Base-by-base conservation (phyloP, 30 jellyfish, hydroid and myxozoan genomes). In the Rhopilema esculentum region DNA sequence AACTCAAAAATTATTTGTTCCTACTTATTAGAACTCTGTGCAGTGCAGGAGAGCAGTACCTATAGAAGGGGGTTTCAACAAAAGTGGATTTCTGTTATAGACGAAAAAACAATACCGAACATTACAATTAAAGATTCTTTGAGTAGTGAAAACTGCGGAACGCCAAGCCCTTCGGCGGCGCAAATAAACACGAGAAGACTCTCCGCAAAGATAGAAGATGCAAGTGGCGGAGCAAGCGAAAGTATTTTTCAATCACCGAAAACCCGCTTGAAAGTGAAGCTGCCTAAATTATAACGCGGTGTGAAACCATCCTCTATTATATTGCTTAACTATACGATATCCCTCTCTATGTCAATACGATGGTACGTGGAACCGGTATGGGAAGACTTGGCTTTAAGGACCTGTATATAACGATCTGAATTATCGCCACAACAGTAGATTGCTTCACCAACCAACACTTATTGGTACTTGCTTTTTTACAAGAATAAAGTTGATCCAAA, bases 1-100 rank as follows among this genome's bases (percentile, higher is more conserved):
- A 84, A 57, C 62, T 84, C 92, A 4, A 71, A 84, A 61, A 33
- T 33, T 6, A 67, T 67, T 30, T 84, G 92, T 74, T 84, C 87
- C 19, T 31, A 72, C 21, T 25, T 84, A n/a, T n/a, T 84, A 24
- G 8, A n/a, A 1, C 78, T 84, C 48, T 57, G 92, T 26, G 31
- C 92, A 0, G 30, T 84, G 81, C 92, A 84, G 31, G 72, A 24
- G 4, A 61, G 81, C 30, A 20, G 28, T 29, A 17, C 92, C 29
- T 84, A 66, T 70, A 29, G 92, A 33, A 52, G 31, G 22, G 85
- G 92, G 22, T 70, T 72, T 28, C 86, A 86, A 12, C 57, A 40
- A 33, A 52, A 62, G 22, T 77, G 92, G 22, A 29, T 57, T 28
- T 85, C 92, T 28, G 6, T 53, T 63, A 17, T 49, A 7, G 61